Evolutionary conservation across 2,888 invertebrate species (phyloP).

Genomic region (Xanthia togata): DNA sequence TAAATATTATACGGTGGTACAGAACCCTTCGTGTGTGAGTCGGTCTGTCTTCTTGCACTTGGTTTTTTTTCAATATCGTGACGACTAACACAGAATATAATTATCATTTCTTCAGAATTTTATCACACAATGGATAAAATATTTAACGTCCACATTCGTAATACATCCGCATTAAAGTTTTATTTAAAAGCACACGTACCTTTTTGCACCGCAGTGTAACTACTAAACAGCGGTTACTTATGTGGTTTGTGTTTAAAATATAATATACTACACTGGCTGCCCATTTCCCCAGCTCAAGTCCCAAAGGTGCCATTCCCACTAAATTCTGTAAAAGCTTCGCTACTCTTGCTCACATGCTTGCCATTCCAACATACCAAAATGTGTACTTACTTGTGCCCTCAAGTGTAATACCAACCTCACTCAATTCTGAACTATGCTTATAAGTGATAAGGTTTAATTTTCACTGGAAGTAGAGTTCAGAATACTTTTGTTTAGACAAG

Average conservation of each 20-base stretch:
- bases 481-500: conserved; percentile 54
- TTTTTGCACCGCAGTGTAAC: conserved; percentile 55
- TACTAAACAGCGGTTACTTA: conserved; percentile 61
- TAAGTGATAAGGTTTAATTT: conserved; percentile 45
- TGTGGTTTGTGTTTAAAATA: conserved; percentile 65
- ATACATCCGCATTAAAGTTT: conserved; percentile 52
- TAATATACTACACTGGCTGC: conserved; percentile 53
- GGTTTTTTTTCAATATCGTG: neutral
- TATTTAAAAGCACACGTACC: conserved; percentile 33
- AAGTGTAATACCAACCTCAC: conserved; percentile 38
- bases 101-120: neutral
- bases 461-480: conserved; percentile 22
- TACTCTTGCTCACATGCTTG: conserved; percentile 66
- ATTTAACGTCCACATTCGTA: conserved; percentile 16
- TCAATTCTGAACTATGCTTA: conserved; percentile 34
- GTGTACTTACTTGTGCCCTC: conserved; percentile 59
- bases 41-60: no score
- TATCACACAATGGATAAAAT: neutral
- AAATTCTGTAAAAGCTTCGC: conserved; percentile 76
- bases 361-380: conserved; percentile 68
- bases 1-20: no score
- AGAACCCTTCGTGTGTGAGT: no score
- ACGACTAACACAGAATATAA: no score
- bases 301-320: conserved; percentile 72
- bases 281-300: conserved; percentile 61